A percentile compares a stretch with the other conserved stretches of the same genome.
Conservation (phyloP, 2,113 vertebrate species). For the Malaclemys terrapin region DNA sequence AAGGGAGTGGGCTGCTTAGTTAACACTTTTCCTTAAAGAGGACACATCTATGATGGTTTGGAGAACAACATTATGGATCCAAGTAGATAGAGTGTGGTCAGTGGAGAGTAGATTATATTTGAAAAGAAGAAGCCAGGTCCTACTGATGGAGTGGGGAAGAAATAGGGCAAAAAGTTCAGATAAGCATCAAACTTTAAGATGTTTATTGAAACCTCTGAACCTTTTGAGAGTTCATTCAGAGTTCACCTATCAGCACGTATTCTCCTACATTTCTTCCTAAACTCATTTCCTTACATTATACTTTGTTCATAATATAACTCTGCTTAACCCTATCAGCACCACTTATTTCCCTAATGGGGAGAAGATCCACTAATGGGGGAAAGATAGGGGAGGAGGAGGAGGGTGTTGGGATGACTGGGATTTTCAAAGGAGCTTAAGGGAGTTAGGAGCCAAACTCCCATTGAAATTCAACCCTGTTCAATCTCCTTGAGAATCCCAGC, state of each 20-base stretch:
- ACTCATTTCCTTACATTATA: not conserved
- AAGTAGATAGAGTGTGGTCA: not conserved
- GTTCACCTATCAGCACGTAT: not conserved
- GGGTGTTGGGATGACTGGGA: not conserved
- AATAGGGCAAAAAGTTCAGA: not conserved
- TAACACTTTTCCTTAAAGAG: not conserved
- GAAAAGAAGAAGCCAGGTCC: not conserved
- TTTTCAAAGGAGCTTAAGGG: not conserved
- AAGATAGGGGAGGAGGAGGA: not conserved
- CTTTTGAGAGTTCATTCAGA: not conserved
- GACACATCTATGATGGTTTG: not conserved
- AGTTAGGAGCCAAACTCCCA: not conserved
- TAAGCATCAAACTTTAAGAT: not conserved
- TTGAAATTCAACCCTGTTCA: not conserved
- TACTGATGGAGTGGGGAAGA: not conserved
- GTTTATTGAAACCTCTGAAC: constrained; percentile 1
- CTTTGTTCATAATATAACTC: not conserved
- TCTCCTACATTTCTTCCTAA: not conserved
- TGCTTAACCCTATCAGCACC: not conserved
- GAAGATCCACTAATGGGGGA: not conserved
- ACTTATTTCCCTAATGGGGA: not conserved
- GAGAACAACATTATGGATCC: not conserved
- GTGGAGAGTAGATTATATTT: not conserved
- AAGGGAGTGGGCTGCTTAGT: not conserved
- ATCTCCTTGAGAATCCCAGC: not conserved